Percentiles rank a stretch among this genome's conserved stretches.
These are phyloP conservation scores for Oscheius sp. DNA, from an alignment of 2,888 invertebrate species.

Conservation along the genomic window DNA sequence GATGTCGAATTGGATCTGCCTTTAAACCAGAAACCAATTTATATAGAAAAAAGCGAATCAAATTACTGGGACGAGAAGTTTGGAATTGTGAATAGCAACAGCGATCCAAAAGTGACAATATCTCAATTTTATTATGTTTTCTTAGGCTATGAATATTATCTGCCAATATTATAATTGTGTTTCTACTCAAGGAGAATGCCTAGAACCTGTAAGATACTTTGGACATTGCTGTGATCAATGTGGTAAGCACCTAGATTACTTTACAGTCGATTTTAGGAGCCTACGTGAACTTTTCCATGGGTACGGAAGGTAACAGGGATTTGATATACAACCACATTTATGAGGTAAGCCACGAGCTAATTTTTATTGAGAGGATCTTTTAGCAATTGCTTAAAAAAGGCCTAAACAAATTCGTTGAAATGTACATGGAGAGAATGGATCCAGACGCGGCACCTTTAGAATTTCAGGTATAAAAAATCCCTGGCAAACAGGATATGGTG, in stretches of 20 bases:
- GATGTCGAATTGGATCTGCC: constrained; percentile 24
- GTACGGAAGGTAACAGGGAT: not conserved
- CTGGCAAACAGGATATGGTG: too few relatives aligned
- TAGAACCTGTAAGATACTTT: constrained; percentile 42
- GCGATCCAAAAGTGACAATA: not conserved
- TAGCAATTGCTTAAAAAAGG: not conserved
- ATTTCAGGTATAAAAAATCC: constrained; percentile 3
- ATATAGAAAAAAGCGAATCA: not conserved
- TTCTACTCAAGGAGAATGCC: constrained; percentile 30
- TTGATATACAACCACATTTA: not conserved
- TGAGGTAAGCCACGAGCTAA: not conserved
- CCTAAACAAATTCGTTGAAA: not conserved
- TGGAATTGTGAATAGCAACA: constrained; percentile 19
- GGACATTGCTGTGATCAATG: constrained; percentile 59
- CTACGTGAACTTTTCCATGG: not conserved
- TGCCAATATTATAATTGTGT: constrained; percentile 45
- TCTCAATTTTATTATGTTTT: not conserved
- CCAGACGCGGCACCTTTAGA: constrained; percentile 15
- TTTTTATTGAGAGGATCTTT: not conserved
- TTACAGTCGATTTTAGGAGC: constrained; percentile 8
- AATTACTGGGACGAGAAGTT: not conserved
- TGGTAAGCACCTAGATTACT: constrained; percentile 34
- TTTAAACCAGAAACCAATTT: constrained; percentile 1
- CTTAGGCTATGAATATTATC: constrained; percentile 46
- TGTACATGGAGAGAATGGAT: constrained; percentile 18